Base-by-base conservation (phyloP, 2,113 vertebrate genomes). In the Forbesichthys papilliferus region DNA sequence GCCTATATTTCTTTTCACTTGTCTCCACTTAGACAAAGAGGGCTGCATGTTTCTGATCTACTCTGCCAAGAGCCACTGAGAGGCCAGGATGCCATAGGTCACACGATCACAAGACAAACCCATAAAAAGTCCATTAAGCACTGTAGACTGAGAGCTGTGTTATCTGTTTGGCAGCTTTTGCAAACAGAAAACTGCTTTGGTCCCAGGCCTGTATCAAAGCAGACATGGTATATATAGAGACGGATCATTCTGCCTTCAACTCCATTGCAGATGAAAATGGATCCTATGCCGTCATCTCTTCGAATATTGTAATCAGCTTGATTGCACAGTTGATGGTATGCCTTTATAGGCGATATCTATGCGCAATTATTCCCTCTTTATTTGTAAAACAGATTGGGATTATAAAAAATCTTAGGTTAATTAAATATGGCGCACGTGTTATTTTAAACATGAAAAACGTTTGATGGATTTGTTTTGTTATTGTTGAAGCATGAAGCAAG, bases 101-200 rank as follows among this genome's bases (percentile, higher is more conserved):
- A 96, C 93, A 91, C 93, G 94, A 94, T 94, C 91, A 93, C 86
- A 91, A 93, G 88, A 90, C 91, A 88, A 88, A 89, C 92, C 92
- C 93, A 97, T 98, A 99, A 98, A 98, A 98, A 96, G 93, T 97
- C 96, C 97, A 98, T 99, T 98, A 98, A 96, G 95, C 92, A 91
- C 89, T 92, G 93, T 91, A 92, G 94, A 92, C 94, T 95, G 93
- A 98, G 94, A 84, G 93, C 92, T 90, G 94, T 93, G 94, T 95
- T 95, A 95, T 96, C 94, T 94, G 88, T 92, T 94, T 95, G 96
- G 94, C 96, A 93, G 95, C 92, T 96, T 90, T 94, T 94, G 92
- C 95, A 96, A 96, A 97, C 95, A 95, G 92, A 94, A 93, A 92
- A 92, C 93, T 93, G 92, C 94, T 95, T 93, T 95, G 94, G 95